Base-by-base conservation (phyloP, 2,888 invertebrate genomes). In the Sphaerophoria taeniata region DNA sequence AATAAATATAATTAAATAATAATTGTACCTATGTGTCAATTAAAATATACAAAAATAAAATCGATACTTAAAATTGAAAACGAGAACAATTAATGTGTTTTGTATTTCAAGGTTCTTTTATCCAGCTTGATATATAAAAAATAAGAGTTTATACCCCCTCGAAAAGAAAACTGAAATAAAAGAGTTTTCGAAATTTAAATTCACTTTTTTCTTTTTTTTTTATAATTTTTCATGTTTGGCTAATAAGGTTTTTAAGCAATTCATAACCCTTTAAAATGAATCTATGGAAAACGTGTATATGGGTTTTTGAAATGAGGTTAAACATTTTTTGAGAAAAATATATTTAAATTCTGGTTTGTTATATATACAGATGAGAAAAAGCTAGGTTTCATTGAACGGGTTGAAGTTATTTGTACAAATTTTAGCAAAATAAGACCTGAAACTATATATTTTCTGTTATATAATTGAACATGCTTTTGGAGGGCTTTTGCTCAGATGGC, bases 391-490 rank as follows among this genome's bases (percentile, higher is more conserved):
- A 43, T 43, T 69, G 34, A 34, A 33, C 14, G 11, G 14, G 4
- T 49, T 34, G 6, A 24, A 63, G 14, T 51, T 58, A n/a, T 39
- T 24, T 9, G 34, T 31, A 11, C 24, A 39, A 53, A 60, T 51
- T 12, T 70, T 39, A 53, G 34, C 51, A 31, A 36, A 73, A 78
- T 51, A 61, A 72, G 87, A 82, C 87, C 84, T 81, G 75, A 12
- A 65, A 24, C 24, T 24, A 74, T 43, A 55, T 61, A 34, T 31
- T 45, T 39, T 14, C 56, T 67, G 16, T 63, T 45, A 16, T 53
- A 34, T 49, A 69, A 90, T 88, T 90, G 88, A 90, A 90, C 91
- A 91, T 91, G 91, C 91, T 91, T 90, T 90, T 90, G 91, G 85
- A 91, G 90, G 91, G 90, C 90, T 89, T 89, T 88, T 89, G 87